phyloP scores from a whole-genome alignment of 2,113 vertebrate species.

The Heterotis niloticus region DNA sequence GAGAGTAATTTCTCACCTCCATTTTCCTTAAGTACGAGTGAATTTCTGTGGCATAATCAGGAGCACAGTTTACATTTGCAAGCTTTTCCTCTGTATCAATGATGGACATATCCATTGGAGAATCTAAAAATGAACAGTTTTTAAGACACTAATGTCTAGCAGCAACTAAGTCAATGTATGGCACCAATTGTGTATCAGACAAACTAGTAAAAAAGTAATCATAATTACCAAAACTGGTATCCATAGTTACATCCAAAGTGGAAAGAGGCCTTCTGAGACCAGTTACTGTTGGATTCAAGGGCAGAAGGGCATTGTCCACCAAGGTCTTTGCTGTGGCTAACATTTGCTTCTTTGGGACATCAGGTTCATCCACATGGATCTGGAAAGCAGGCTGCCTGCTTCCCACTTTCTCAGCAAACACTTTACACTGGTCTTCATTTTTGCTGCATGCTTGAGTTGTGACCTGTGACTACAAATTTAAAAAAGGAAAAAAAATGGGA shows the following conservation, averaged over 20 bases:
- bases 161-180: too few relatives aligned
- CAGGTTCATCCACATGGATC: constrained; percentile 82
- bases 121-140: constrained; percentile 62
- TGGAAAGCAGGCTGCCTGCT: constrained; percentile 65
- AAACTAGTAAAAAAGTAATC: too few relatives aligned
- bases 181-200: too few relatives aligned
- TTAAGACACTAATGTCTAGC: background rate
- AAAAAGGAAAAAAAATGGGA: background rate
- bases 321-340: constrained; percentile 38
- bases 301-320: constrained; percentile 48
- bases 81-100: constrained; percentile 72
- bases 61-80: constrained; percentile 67
- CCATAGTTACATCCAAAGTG: constrained; percentile 72
- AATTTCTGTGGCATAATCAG: constrained; percentile 84
- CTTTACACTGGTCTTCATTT: constrained; percentile 61
- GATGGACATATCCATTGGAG: constrained; percentile 91
- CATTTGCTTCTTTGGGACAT: constrained; percentile 53
- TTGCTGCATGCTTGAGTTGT: constrained; percentile 52
- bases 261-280: constrained; percentile 74
- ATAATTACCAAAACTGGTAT: constrained; percentile 75
- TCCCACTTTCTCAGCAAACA: constrained; percentile 56
- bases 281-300: constrained; percentile 60
- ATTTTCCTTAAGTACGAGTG: constrained; percentile 82
- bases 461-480: constrained; percentile 46
- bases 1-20: constrained; percentile 70